A percentile compares a stretch with the other conserved stretches of the same genome.
phyloP scores from a whole-genome alignment of 2,113 vertebrate species.

The Ceyx margarethae region DNA sequence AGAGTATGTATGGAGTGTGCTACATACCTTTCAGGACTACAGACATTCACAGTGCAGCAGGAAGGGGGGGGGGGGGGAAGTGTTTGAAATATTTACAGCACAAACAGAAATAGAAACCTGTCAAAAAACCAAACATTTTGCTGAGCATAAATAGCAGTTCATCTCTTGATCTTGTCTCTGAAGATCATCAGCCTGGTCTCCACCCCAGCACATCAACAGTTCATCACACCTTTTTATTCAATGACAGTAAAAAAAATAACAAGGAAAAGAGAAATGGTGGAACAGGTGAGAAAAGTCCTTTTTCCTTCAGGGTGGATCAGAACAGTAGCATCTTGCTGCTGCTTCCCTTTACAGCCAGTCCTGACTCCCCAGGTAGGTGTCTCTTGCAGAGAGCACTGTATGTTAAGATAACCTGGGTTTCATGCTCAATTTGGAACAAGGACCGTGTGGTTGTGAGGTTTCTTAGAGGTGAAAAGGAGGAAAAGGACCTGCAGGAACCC shows the following conservation, averaged over 20 bases:
- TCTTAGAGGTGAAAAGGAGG: neutral
- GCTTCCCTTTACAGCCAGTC: neutral
- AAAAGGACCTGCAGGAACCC: neutral
- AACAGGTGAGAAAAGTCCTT: neutral
- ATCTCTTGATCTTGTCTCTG: neutral
- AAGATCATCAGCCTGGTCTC: neutral
- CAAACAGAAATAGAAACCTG: neutral
- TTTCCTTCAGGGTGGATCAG: neutral
- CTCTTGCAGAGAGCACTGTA: neutral
- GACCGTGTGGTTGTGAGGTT: fast-evolving
- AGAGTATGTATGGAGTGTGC: fast-evolving
- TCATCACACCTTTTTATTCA: neutral
- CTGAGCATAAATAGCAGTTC: neutral
- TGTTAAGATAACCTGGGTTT: neutral
- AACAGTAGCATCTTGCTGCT: neutral
- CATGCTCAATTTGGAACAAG: neutral
- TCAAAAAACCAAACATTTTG: neutral
- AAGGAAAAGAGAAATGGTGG: neutral
- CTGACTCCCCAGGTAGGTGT: neutral
- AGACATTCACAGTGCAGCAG: neutral
- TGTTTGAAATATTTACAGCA: neutral
- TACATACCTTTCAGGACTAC: neutral
- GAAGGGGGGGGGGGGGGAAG: too few relatives aligned
- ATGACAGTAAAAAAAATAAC: too few relatives aligned
- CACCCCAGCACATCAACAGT: neutral